A percentile compares a stretch with the other conserved stretches of the same genome.
These are phyloP conservation scores for Balanococcus diminutus DNA, from an alignment of 2,888 invertebrate species.

Conservation along the genomic window DNA sequence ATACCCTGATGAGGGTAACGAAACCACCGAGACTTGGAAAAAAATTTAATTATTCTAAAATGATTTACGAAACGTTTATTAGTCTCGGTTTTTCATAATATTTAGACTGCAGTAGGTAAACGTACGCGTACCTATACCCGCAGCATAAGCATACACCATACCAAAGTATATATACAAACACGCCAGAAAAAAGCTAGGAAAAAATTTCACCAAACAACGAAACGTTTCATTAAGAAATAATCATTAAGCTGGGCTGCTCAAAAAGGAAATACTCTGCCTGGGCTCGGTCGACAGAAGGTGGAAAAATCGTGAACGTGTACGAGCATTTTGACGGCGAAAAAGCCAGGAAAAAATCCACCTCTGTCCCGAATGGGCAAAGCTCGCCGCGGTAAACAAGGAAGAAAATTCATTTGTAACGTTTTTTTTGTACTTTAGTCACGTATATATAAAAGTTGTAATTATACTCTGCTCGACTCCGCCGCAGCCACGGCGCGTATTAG, in stretches of 20 bases:
- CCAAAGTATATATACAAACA: background rate
- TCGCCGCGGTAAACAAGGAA: background rate
- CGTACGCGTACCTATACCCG: background rate
- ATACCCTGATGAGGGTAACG: background rate
- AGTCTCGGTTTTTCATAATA: background rate
- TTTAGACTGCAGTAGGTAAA: background rate
- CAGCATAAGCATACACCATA: background rate
- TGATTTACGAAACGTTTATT: conserved; percentile 15
- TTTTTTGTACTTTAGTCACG: conserved; percentile 49
- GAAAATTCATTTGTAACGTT: conserved; percentile 48
- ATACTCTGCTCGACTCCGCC: background rate
- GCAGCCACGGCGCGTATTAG: background rate
- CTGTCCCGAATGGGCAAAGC: background rate
- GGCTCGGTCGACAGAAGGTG: background rate
- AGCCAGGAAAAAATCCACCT: background rate
- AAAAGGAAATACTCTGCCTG: background rate
- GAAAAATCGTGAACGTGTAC: background rate
- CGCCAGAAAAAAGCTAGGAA: background rate
- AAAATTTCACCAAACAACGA: conserved; percentile 14
- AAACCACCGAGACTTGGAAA: background rate
- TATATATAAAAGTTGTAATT: conserved; percentile 50
- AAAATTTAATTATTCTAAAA: conserved; percentile 17
- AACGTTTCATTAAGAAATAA: conserved; percentile 38
- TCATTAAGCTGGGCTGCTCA: conserved; percentile 19
- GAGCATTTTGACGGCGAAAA: background rate